These are phyloP conservation scores for Caenorhabditis drosophilae DNA, from an alignment of 2,888 invertebrate genomes.

Conservation along the genomic window DNA sequence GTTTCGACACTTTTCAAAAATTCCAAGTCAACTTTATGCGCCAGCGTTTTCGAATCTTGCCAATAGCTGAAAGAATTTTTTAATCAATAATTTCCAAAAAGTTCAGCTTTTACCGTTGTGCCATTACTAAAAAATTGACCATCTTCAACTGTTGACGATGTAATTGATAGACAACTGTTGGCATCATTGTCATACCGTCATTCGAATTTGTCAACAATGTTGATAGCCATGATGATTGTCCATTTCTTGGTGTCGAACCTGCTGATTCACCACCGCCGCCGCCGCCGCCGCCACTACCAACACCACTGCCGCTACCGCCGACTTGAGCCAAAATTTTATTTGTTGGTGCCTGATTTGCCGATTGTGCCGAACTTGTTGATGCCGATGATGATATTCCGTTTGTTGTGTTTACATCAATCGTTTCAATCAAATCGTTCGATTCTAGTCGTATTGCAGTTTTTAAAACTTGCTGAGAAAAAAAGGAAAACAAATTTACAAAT, in stretches of 20 bases:
- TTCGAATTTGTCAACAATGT: neutral
- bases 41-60: slow-evolving; percentile 27
- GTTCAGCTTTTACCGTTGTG: too few species aligned
- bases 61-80: too few species aligned
- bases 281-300: too few species aligned
- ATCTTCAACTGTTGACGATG: slow-evolving; percentile 11
- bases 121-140: slow-evolving; percentile 3
- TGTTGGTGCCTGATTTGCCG: too few species aligned
- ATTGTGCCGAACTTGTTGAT: neutral
- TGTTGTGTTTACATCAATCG: too few species aligned
- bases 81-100: too few species aligned
- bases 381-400: too few species aligned
- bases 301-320: neutral
- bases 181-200: slow-evolving; percentile 5
- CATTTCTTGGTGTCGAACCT: neutral
- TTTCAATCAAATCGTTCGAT: neutral
- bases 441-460: neutral
- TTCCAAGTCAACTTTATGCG: slow-evolving; percentile 8
- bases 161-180: slow-evolving; percentile 5
- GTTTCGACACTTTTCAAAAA: slow-evolving; percentile 30
- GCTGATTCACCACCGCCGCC: neutral
- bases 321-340: neutral
- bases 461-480: neutral
- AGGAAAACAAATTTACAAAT: too few species aligned
- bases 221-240: neutral